Evolutionary conservation across 92 coral and sea anemone species (phyloP), one percentile per base, ranked within the genome.

Genomic region (Zoanthus sansibaricus): DNA sequence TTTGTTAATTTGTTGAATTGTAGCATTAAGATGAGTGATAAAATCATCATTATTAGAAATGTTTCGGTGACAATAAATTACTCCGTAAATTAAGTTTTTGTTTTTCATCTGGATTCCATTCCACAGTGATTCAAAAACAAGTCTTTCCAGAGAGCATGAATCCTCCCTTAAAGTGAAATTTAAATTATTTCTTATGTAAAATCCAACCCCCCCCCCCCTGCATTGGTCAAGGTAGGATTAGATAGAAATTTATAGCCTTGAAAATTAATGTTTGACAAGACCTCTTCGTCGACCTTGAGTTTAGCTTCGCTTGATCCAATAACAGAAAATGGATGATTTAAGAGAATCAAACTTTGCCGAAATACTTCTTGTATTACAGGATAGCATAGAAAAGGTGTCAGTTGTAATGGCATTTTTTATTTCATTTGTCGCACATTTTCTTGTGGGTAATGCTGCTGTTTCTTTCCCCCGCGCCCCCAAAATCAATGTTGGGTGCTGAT

Each of bases 181-280:
- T 61, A 61, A 61, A 61, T 61, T 7, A 61, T 61, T 61, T 61
- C 68, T 61, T 61, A 61, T 61, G 68, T 61, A 61, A 16, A 61
- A 61, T n/a, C 68, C 68, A 61, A 61, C 68, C 68, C 68, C 68
- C 14, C 68, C 68, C 25, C 25, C 25, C 25, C 25, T 25, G 25
- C 25, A 12, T 61, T 61, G 68, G 68, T 14, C 68, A 61, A n/a
- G 10, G n/a, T 61, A 14, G 68, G 68, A 61, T n/a, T 61, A 61
- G 68, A 61, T 11, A 61, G 68, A 61, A 61, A 61, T 61, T 61
- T 61, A 61, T 61, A 61, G 17, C 68, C 68, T 61, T 61, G 68
- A 61, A 61, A 3, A 61, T 61, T 61, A n/a, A 12, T 61, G 14
- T 61, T 61, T 61, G 5, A 61, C 3, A 61, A n/a, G 21, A 61